Conservation (phyloP, 2,888 invertebrate species). For the Trichogramma dendrolimi region DNA sequence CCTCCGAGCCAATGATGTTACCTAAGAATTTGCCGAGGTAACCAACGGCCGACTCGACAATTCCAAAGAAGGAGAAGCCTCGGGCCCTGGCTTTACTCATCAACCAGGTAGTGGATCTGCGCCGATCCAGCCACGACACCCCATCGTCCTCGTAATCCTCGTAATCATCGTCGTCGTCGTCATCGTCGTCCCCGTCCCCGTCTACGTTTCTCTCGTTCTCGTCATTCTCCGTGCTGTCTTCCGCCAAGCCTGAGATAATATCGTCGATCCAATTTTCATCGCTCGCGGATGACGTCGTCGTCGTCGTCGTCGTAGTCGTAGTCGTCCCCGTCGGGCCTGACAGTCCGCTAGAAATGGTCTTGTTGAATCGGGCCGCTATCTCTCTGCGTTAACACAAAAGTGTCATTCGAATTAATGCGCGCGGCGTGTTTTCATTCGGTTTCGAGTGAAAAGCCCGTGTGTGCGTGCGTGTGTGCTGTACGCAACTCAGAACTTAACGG, state of each 20-base stretch:
- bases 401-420: no score
- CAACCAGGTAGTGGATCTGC: conserved; percentile 4
- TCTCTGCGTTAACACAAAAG: no score
- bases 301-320: no score
- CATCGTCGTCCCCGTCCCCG: not conserved
- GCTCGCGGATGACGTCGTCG: no score
- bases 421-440: no score
- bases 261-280: no score
- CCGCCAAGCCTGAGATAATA: not conserved
- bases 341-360: no score
- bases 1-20: conserved; percentile 32
- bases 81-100: conserved; percentile 16
- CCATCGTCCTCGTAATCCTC: not conserved
- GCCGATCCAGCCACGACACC: conserved; percentile 6
- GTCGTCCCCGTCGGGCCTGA: no score
- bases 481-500: no score
- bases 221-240: not conserved
- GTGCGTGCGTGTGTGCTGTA: no score
- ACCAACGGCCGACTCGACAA: conserved; percentile 41
- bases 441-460: no score
- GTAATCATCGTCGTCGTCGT: not conserved
- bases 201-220: conserved; percentile 2
- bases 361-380: no score
- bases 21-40: conserved; percentile 40
- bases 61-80: conserved; percentile 40